Evolutionary conservation across 2,888 invertebrate species (phyloP), one percentile per base, ranked within the genome.

Genomic region (Lycocerus yunnanus): DNA sequence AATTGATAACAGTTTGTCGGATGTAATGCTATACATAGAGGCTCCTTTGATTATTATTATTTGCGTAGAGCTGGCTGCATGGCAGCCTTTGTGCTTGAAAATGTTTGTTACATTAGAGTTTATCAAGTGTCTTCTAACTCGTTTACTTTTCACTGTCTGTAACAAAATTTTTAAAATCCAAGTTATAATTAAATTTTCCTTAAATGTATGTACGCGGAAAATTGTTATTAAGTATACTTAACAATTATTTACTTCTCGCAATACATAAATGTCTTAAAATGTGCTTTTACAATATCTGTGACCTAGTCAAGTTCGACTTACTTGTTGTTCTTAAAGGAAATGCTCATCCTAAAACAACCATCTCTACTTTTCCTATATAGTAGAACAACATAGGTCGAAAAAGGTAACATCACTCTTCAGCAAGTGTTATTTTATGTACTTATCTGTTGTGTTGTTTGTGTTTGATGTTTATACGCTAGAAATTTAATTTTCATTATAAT

Each of bases 321-420:
- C n/a, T 63, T 63, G 61, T 63, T 63, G 61, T 18, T 63, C 61
- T 63, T 63, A 20, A 16, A 63, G 61, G 20, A 63, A 63, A 63
- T 16, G 18, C 18, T 18, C 18, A 63, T 63, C 61, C 61, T 63
- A 63, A 63, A 63, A 63, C 20, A 63, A 63, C 61, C 18, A 63
- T 20, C 18, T 63, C 61, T 63, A 63, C 61, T 18, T 63, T 63
- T 63, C 16, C 61, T 63, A 63, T 16, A 20, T n/a, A 63, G 61
- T 63, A 63, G 61, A 63, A 63, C 61, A 63, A 63, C 61, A 63
- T 20, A 63, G 61, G 61, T 63, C 20, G 61, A 20, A 63, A 63
- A 20, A 63, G 61, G 18, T 63, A 63, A 63, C 16, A 63, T 63
- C 61, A 18, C 20, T 63, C 61, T 20, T 63, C 43, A n/a, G 43